A percentile compares a stretch with the other conserved stretches of the same genome.
phyloP scores from a whole-genome alignment of 2,797 vertebrate genomes.

The Hybognathus amarus region DNA sequence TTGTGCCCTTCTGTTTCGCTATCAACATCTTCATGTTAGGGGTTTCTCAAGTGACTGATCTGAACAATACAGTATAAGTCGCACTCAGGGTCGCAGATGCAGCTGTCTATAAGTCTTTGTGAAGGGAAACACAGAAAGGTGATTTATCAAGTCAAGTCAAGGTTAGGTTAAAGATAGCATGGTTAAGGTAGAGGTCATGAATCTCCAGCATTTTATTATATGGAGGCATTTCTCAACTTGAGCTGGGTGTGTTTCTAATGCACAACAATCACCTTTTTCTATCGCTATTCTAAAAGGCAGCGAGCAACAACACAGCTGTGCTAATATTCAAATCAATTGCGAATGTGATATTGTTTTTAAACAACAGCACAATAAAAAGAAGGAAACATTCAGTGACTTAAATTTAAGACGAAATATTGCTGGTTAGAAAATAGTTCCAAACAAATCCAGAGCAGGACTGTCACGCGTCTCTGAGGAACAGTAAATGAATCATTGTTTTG shows the following conservation, averaged over 20 bases:
- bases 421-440: not conserved
- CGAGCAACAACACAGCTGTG: not conserved
- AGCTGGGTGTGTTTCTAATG: not conserved
- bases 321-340: not conserved
- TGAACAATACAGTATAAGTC: conserved; percentile 29
- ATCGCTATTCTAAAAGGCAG: not conserved
- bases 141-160: conserved; percentile 46
- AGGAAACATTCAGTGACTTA: not conserved
- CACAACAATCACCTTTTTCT: not conserved
- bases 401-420: not conserved
- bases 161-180: conserved; percentile 25
- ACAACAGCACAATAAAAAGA: conserved; percentile 7
- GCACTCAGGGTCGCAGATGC: conserved; percentile 18
- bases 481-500: not conserved
- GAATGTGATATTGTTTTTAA: not conserved
- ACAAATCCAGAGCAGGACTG: not conserved
- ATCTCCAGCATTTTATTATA: not conserved
- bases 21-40: not conserved
- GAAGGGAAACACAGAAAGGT: conserved; percentile 9
- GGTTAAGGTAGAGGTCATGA: conserved; percentile 14
- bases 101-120: conserved; percentile 17
- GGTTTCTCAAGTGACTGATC: conserved; percentile 29
- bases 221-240: conserved; percentile 18
- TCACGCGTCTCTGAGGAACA: not conserved
- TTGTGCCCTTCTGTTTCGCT: not conserved